phyloP scores from a whole-genome alignment of 2,888 invertebrate species.

The Polymixis lichenea region DNA sequence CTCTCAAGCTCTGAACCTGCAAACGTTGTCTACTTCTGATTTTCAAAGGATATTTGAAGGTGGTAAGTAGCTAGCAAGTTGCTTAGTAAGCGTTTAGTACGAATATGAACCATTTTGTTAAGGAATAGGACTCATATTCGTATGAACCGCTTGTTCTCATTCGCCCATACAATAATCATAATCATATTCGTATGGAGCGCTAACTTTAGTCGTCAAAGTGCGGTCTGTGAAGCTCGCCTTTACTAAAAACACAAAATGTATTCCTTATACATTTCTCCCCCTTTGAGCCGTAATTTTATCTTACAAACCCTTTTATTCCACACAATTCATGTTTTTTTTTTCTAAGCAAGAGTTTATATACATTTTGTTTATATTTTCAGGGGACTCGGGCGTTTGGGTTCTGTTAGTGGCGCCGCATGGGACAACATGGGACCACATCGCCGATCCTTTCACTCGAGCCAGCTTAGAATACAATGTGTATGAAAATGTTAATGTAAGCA shows the following conservation, averaged over 20 bases:
- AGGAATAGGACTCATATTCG: background rate
- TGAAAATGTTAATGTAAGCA: constrained; percentile 77
- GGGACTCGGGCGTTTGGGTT: constrained; percentile 76
- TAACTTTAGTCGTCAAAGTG: background rate
- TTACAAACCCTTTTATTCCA: background rate
- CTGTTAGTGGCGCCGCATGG: constrained; percentile 79
- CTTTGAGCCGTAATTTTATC: background rate
- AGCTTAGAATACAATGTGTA: constrained; percentile 74
- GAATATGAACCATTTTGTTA: background rate
- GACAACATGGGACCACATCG: constrained; percentile 77
- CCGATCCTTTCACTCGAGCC: constrained; percentile 78
- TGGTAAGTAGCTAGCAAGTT: constrained; percentile 73
- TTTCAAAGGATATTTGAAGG: constrained; percentile 89
- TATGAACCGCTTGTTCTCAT: background rate
- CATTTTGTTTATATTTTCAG: constrained; percentile 19
- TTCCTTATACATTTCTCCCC: background rate
- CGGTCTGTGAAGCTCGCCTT: background rate
- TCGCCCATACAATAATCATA: background rate
- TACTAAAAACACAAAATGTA: no score
- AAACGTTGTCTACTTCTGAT: constrained; percentile 92
- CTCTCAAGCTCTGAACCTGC: constrained; percentile 83
- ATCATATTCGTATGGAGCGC: background rate
- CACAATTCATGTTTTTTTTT: background rate
- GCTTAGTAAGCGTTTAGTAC: background rate
- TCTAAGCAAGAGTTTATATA: no score